Conservation (phyloP, 2,888 invertebrate species). For the Lasioglossum malachurum region DNA sequence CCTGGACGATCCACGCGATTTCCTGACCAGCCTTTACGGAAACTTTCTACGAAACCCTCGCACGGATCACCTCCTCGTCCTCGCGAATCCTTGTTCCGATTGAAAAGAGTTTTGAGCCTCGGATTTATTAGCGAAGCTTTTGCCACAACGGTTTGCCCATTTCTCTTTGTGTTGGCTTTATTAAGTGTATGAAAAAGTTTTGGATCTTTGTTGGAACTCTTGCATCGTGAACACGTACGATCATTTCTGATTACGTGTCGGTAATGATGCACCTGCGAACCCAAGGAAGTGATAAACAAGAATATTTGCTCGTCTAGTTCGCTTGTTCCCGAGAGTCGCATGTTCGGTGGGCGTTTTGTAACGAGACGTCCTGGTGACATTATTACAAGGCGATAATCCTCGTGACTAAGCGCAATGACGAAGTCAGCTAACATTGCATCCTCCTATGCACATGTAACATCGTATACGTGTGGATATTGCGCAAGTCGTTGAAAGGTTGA, state of each 20-base stretch:
- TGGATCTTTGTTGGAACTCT: neutral
- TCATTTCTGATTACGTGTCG: slow-evolving; percentile 7
- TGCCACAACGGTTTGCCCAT: neutral
- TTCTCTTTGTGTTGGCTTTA: neutral
- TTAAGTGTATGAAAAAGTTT: neutral
- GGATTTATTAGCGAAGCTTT: neutral
- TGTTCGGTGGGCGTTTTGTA: slow-evolving; percentile 56
- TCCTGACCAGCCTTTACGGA: neutral
- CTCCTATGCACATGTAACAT: neutral
- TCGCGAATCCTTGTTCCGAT: neutral
- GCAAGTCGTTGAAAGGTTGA: neutral
- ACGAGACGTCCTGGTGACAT: slow-evolving; percentile 58
- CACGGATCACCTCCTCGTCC: too few relatives aligned
- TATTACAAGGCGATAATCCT: slow-evolving; percentile 61
- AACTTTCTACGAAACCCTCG: slow-evolving; percentile 19
- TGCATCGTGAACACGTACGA: neutral
- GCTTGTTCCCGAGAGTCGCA: slow-evolving; percentile 23
- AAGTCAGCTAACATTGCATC: slow-evolving; percentile 10
- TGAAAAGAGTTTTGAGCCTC: neutral
- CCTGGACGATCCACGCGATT: neutral
- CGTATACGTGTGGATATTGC: neutral
- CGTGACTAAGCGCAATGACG: slow-evolving; percentile 60
- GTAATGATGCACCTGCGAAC: slow-evolving; percentile 22
- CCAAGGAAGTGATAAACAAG: slow-evolving; percentile 47
- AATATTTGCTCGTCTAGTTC: slow-evolving; percentile 25